Conservation (phyloP, 2,113 vertebrate genomes). For the Daboia siamensis region DNA sequence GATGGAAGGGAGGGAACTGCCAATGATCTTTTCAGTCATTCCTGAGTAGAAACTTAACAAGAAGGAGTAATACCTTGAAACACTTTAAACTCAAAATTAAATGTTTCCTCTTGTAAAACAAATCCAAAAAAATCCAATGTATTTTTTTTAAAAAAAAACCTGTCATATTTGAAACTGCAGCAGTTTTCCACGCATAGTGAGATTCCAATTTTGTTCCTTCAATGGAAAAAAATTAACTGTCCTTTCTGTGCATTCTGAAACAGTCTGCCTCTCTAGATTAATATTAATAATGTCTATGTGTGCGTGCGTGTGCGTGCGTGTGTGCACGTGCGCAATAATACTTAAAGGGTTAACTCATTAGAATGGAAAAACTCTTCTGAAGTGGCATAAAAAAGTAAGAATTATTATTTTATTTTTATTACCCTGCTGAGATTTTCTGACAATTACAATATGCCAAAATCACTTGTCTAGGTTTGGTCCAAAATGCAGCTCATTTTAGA, state of each 20-base stretch:
- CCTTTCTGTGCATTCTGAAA: background rate
- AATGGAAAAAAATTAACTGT: background rate
- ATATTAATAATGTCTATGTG: background rate
- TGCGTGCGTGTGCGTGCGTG: accelerated
- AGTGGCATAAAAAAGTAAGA: background rate
- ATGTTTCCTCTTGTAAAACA: background rate
- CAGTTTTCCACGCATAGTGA: background rate
- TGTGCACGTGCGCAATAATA: background rate
- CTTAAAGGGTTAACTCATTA: background rate
- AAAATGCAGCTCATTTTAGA: background rate
- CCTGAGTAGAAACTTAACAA: background rate
- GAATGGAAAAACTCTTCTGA: background rate
- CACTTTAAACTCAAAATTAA: background rate
- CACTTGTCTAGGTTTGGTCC: background rate
- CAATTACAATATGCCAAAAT: background rate
- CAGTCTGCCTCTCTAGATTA: background rate
- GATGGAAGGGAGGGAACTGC: no score
- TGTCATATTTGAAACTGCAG: background rate
- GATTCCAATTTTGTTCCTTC: no score
- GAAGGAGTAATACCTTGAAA: background rate
- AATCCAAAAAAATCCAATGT: background rate
- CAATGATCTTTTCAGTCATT: background rate
- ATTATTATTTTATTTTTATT: background rate
- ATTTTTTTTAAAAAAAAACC: background rate
- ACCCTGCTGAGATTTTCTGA: background rate